phyloP scores from a whole-genome alignment of 2,113 vertebrate species.

The Halichoerus grypus region DNA sequence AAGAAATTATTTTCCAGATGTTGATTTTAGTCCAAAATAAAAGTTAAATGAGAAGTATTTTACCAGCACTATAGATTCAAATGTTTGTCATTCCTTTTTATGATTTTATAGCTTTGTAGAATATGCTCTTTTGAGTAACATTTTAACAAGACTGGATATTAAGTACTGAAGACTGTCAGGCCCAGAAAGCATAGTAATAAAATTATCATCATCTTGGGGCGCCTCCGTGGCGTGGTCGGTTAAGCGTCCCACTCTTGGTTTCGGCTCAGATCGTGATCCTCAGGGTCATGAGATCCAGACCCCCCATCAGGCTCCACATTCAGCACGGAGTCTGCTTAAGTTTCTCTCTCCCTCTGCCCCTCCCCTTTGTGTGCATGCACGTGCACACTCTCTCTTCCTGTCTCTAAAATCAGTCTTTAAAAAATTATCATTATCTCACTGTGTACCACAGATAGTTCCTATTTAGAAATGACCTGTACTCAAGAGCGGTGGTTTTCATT shows the following conservation, averaged over 20 bases:
- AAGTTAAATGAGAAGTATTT: background rate
- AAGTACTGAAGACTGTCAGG: background rate
- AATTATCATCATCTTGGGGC: background rate
- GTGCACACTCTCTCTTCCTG: background rate
- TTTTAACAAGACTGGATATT: conserved; percentile 3
- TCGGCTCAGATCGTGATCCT: background rate
- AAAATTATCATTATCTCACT: background rate
- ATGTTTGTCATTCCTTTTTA: background rate
- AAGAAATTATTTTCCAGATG: background rate
- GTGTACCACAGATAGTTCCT: background rate
- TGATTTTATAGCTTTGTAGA: background rate
- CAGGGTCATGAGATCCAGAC: background rate
- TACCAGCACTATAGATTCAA: background rate
- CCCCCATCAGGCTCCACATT: background rate
- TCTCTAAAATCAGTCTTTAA: background rate
- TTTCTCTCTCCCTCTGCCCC: background rate
- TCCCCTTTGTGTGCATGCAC: background rate
- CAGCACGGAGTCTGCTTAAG: background rate
- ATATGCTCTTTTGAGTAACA: background rate
- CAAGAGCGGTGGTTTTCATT: background rate
- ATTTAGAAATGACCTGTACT: background rate
- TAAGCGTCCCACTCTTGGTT: background rate
- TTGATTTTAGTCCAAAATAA: conserved; percentile 51
- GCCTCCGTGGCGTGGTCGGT: background rate
- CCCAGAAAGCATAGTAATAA: background rate